Conservation (phyloP, 2,888 invertebrate genomes). For the Rhabditoides inermis region DNA sequence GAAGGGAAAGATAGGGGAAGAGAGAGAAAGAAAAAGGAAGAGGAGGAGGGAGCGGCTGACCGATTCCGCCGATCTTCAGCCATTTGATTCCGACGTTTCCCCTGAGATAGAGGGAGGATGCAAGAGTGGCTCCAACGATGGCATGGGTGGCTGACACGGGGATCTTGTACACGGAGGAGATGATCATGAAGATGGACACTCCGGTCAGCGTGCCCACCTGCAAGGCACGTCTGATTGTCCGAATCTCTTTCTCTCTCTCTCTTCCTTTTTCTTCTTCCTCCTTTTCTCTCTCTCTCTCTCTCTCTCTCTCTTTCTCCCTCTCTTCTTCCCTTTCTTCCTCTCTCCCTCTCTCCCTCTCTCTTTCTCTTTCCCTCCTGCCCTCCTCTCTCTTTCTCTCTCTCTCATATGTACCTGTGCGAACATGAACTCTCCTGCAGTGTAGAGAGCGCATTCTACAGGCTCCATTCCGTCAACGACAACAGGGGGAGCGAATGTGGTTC, state of each 20-base stretch:
- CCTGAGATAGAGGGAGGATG: constrained; percentile 54
- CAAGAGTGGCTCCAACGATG: constrained; percentile 30
- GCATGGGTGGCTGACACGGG: constrained; percentile 73
- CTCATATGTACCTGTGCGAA: constrained; percentile 22
- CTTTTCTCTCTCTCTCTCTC: not conserved
- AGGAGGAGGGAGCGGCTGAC: constrained; percentile 6
- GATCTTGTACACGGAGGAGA: constrained; percentile 73
- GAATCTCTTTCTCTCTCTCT: not conserved
- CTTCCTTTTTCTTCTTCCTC: too few relatives aligned
- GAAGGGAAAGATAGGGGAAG: not conserved
- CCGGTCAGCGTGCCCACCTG: constrained; percentile 28
- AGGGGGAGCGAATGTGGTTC: too few relatives aligned
- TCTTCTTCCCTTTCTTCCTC: not conserved
- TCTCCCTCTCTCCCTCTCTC: not conserved
- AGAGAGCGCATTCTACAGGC: constrained; percentile 29
- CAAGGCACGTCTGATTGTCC: too few relatives aligned
- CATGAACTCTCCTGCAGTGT: constrained; percentile 34
- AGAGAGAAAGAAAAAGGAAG: not conserved
- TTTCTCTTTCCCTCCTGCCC: not conserved
- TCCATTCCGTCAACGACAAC: constrained; percentile 14
- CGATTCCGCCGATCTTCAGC: constrained; percentile 70
- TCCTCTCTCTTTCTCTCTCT: too few relatives aligned
- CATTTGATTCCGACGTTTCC: constrained; percentile 78
- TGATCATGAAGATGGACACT: constrained; percentile 31
- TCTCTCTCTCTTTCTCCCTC: not conserved